Conservation (phyloP, 2,888 invertebrate species). For the Drosophila peninsularis region DNA sequence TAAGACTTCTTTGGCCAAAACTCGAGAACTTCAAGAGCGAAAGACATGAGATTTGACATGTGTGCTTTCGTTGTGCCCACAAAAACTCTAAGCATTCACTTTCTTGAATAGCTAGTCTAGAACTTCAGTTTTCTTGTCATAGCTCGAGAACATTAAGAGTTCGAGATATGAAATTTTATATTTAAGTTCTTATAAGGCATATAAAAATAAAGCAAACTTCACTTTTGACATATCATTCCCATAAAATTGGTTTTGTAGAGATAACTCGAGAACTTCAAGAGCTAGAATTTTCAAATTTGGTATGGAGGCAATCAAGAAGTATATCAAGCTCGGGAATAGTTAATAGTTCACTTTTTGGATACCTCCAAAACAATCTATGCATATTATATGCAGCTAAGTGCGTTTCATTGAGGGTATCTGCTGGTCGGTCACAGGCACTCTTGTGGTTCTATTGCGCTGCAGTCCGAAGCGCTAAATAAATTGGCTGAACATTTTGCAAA, state of each 20-base stretch:
- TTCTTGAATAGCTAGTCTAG: not conserved
- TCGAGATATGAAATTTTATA: not conserved
- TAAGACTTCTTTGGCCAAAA: too few relatives aligned
- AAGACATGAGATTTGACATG: not conserved
- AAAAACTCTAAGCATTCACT: not conserved
- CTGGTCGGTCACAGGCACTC: not conserved
- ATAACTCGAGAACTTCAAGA: not conserved
- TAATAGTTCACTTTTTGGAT: not conserved
- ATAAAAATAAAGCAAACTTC: not conserved
- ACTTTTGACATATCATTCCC: not conserved
- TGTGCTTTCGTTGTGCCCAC: not conserved
- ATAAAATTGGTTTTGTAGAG: not conserved
- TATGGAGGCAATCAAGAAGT: not conserved
- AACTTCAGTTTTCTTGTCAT: not conserved
- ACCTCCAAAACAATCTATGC: not conserved
- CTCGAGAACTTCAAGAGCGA: not conserved
- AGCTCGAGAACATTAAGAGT: not conserved
- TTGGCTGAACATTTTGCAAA: constrained; percentile 68
- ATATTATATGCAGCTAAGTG: not conserved
- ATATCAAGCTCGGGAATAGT: not conserved
- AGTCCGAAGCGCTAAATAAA: constrained; percentile 57
- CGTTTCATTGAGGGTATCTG: not conserved
- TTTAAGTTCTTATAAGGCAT: rapidly evolving
- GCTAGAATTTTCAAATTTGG: not conserved
- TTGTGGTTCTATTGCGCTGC: constrained; percentile 32